Percentiles rank a stretch among this genome's conserved stretches.
Evolutionary conservation across 2,113 vertebrate genomes (phyloP).

Genomic region (Epinephelus moara): DNA sequence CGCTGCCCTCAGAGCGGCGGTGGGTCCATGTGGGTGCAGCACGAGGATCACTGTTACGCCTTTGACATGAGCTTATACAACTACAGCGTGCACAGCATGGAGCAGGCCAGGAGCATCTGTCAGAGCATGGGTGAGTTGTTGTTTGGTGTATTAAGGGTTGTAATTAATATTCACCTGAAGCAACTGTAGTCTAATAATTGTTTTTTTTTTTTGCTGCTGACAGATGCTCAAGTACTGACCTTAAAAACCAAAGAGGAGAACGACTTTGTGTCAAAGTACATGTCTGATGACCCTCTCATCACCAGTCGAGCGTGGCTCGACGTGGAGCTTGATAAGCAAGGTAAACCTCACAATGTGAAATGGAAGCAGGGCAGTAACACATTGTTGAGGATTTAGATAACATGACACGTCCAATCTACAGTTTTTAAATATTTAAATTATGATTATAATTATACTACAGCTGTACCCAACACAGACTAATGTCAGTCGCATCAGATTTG

Average conservation of each 20-base stretch:
- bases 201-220: background rate
- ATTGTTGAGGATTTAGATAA: background rate
- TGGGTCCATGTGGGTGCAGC: constrained; percentile 87
- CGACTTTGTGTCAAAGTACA: constrained; percentile 88
- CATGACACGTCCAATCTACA: background rate
- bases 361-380: background rate
- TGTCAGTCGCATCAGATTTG: too few relatives aligned
- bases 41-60: constrained; percentile 88
- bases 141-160: background rate
- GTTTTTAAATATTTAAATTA: background rate
- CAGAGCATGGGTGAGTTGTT: constrained; percentile 85
- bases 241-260: constrained; percentile 92
- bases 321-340: constrained; percentile 73
- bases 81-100: constrained; percentile 85
- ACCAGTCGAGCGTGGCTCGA: constrained; percentile 92
- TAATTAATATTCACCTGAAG: constrained; percentile 14
- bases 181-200: background rate
- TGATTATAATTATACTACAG: background rate
- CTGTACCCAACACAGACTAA: too few relatives aligned
- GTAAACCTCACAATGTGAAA: constrained; percentile 72
- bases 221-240: constrained; percentile 89
- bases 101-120: constrained; percentile 87
- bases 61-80: constrained; percentile 89
- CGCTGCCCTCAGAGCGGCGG: constrained; percentile 82
- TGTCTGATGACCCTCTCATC: constrained; percentile 87